Conservation (phyloP, 2,888 invertebrate species). For the Sarcophaga rosellei region DNA sequence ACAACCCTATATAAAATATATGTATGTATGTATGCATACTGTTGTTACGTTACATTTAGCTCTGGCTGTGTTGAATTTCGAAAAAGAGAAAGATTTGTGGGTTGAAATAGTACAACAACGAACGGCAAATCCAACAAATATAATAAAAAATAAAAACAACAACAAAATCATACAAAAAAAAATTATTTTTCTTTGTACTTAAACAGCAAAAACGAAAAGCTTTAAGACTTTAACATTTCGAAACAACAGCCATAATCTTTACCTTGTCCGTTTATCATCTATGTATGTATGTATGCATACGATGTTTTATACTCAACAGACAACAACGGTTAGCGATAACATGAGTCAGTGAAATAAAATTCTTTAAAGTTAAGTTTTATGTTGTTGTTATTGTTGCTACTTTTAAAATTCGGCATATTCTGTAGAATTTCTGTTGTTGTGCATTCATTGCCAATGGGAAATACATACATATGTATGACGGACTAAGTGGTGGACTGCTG, state of each 20-base stretch:
- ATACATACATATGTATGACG: conserved; percentile 26
- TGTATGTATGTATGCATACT: too few relatives aligned
- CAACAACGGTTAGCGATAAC: conserved; percentile 36
- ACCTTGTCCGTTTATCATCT: conserved; percentile 53
- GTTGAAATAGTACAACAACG: conserved; percentile 69
- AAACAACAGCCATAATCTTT: conserved; percentile 61
- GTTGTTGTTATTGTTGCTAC: conserved; percentile 19
- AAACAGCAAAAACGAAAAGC: conserved; percentile 11
- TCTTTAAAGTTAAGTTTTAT: conserved; percentile 46
- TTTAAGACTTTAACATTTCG: conserved; percentile 67
- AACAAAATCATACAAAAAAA: conserved; percentile 38
- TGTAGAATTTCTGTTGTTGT: conserved; percentile 8
- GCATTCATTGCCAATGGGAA: conserved; percentile 40
- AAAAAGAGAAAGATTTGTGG: conserved; percentile 80
- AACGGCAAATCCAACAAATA: conserved; percentile 38
- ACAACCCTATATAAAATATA: neutral
- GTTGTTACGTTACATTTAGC: conserved; percentile 12
- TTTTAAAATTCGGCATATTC: conserved; percentile 21
- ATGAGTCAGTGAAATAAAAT: conserved; percentile 48
- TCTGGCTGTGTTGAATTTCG: conserved; percentile 59
- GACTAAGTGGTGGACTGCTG: conserved; percentile 44
- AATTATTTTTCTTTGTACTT: conserved; percentile 59
- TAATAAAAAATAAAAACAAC: conserved; percentile 42
- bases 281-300: too few relatives aligned
- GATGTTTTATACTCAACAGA: conserved; percentile 31